Conservation (phyloP, 2,113 vertebrate genomes). For the Puntigrus tetrazona region DNA sequence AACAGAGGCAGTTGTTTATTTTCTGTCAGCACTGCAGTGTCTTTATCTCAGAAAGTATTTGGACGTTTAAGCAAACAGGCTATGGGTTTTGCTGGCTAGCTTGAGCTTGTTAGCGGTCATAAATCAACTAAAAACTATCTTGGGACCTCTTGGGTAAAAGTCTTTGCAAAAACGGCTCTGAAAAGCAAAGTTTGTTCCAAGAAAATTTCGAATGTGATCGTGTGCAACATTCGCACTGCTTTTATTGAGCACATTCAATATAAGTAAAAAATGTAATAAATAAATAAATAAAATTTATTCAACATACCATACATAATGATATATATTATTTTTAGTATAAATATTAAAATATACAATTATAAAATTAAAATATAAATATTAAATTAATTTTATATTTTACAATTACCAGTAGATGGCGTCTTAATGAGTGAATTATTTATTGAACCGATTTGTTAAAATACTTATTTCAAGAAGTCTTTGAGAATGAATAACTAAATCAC, state of each 20-base stretch:
- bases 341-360: no score
- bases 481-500: not conserved
- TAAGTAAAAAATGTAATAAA: no score
- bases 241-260: not conserved
- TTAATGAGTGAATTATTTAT: not conserved
- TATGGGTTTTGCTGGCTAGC: not conserved
- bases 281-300: no score
- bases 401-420: not conserved
- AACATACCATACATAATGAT: no score
- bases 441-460: not conserved
- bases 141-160: not conserved
- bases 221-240: not conserved
- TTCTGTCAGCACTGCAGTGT: not conserved
- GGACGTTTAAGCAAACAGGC: not conserved
- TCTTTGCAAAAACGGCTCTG: not conserved
- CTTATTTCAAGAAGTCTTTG: not conserved
- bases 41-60: not conserved
- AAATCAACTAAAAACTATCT: not conserved
- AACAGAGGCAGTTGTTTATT: not conserved
- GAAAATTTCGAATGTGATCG: not conserved
- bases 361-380: no score
- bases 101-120: not conserved
- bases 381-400: no score
- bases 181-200: not conserved
- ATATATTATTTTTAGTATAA: no score